These are phyloP conservation scores for Arnoldichthys spilopterus DNA, from an alignment of 2,797 vertebrate species.

Conservation along the genomic window DNA sequence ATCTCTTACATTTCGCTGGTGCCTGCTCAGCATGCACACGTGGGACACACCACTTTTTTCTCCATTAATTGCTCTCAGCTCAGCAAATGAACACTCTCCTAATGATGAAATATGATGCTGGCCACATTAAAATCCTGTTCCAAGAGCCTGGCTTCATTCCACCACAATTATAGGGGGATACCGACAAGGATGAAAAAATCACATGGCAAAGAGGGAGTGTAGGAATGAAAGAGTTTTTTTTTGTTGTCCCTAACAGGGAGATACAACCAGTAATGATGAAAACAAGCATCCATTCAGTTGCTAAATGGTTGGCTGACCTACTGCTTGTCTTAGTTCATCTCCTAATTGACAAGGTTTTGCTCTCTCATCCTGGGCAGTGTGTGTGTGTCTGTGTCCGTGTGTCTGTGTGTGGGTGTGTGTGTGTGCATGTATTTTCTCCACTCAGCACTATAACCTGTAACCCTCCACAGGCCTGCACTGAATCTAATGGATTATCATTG, in stretches of 20 bases:
- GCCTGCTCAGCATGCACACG: conserved; percentile 20
- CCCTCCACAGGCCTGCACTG: conserved; percentile 27
- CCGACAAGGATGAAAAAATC: conserved; percentile 34
- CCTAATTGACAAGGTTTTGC: conserved; percentile 42
- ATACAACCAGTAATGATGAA: conserved; percentile 29
- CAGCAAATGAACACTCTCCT: conserved; percentile 31
- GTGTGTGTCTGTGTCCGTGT: conserved; percentile 15
- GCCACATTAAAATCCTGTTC: conserved; percentile 49
- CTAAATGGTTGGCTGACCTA: conserved; percentile 50
- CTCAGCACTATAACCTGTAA: conserved; percentile 15
- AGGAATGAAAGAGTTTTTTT: conserved; percentile 15
- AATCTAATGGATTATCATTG: conserved; percentile 49
- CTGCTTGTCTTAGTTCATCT: conserved; percentile 42
- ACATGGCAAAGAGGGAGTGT: neutral
- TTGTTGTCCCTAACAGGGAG: neutral
- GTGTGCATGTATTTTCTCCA: neutral
- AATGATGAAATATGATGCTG: conserved; percentile 49
- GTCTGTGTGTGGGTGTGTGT: too few species aligned
- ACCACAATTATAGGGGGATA: conserved; percentile 43
- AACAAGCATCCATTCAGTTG: conserved; percentile 31
- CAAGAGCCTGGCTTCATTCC: conserved; percentile 46
- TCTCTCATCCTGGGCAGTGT: conserved; percentile 19
- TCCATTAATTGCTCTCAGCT: conserved; percentile 28
- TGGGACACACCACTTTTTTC: conserved; percentile 13
- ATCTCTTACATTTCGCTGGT: conserved; percentile 6